A percentile compares a stretch with the other conserved stretches of the same genome.
Evolutionary conservation across 1,140 invertebrate species (phyloP).

Genomic region (Andrena cerasifolii): DNA sequence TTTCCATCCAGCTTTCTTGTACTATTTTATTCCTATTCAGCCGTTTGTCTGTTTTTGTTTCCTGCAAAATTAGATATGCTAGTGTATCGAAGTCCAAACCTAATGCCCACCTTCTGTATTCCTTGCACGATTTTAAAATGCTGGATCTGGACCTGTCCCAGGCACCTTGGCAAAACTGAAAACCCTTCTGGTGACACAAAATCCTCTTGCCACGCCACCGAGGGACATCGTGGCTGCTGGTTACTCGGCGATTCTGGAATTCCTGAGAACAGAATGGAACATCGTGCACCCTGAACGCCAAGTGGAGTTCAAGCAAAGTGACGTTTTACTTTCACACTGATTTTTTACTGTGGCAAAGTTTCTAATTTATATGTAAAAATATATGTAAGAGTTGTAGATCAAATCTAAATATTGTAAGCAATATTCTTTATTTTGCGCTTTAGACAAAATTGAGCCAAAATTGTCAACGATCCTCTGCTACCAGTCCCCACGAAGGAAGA

Average conservation of each 20-base stretch:
- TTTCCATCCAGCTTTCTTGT: no score
- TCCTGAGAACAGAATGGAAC: conserved; percentile 81
- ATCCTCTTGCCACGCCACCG: conserved; percentile 82
- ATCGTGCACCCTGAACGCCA: conserved; percentile 68
- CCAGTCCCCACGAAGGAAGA: conserved; percentile 43
- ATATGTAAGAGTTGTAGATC: no score
- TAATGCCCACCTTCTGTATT: conserved; percentile 9
- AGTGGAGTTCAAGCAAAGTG: conserved; percentile 51
- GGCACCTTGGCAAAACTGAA: conserved; percentile 79
- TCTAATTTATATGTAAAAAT: no score
- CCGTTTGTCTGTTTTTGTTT: no score
- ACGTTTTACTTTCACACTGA: not conserved
- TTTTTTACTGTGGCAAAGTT: no score
- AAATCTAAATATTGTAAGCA: no score
- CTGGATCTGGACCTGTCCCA: conserved; percentile 35
- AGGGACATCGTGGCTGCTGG: conserved; percentile 80
- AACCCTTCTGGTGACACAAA: conserved; percentile 81
- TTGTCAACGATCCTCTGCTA: conserved; percentile 73
- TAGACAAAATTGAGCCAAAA: conserved; percentile 66
- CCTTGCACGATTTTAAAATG: not conserved
- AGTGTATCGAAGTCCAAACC: no score
- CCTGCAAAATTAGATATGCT: no score
- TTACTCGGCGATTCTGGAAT: conserved; percentile 77
- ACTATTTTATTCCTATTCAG: no score
- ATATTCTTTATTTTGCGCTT: conserved; percentile 18